These are phyloP conservation scores for Hyposmocoma kahamanoa DNA, from an alignment of 1,140 invertebrate species.

Conservation along the genomic window DNA sequence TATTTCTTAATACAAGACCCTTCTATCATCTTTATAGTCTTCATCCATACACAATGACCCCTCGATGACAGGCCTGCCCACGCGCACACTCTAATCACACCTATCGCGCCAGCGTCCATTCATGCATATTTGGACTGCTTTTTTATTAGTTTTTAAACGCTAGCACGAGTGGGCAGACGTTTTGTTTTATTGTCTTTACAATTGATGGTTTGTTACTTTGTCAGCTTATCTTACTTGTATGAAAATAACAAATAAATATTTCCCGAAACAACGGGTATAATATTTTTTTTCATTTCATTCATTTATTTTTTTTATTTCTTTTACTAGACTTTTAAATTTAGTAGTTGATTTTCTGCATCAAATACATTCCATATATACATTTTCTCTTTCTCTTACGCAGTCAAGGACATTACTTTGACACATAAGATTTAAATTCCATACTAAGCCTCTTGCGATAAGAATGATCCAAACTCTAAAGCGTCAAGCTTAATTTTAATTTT, in stretches of 20 bases:
- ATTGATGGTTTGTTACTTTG: not conserved
- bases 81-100: slow-evolving; percentile 58
- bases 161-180: slow-evolving; percentile 39
- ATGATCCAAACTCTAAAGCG: not conserved
- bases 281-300: not conserved
- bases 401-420: no score
- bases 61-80: slow-evolving; percentile 61
- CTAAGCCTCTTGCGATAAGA: no score
- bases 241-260: not conserved
- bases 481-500: slow-evolving; percentile 22
- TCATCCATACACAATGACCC: slow-evolving; percentile 51
- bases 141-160: slow-evolving; percentile 40
- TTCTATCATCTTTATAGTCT: slow-evolving; percentile 31
- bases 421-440: no score
- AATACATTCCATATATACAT: no score
- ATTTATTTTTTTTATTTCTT: not conserved
- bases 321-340: not conserved
- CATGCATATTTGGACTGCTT: slow-evolving; percentile 50
- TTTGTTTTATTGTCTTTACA: slow-evolving; percentile 37
- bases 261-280: not conserved
- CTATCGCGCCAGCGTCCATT: slow-evolving; percentile 45
- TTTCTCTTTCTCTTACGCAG: no score
- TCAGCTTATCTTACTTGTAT: not conserved
- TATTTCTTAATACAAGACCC: slow-evolving; percentile 1
- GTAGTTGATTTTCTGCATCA: not conserved